Percentiles rank a stretch among this genome's conserved stretches.
Conservation (phyloP, 2,113 vertebrate genomes). For the Canis aureus region DNA sequence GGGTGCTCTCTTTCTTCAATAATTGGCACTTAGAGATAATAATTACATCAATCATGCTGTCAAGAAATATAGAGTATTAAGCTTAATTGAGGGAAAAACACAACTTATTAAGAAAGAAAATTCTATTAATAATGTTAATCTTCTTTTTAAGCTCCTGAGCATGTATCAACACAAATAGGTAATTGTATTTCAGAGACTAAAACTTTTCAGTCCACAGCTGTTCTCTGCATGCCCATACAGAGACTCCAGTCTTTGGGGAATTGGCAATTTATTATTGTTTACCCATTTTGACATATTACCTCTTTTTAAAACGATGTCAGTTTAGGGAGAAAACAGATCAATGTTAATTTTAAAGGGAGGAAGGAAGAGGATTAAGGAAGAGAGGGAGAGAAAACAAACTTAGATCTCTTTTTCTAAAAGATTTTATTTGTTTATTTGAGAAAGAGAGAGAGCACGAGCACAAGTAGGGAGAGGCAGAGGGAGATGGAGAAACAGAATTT, state of each 20-base stretch:
- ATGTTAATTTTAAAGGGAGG: background rate
- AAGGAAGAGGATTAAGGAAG: background rate
- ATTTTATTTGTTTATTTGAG: background rate
- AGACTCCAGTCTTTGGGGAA: background rate
- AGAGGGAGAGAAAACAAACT: background rate
- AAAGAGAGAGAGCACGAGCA: background rate
- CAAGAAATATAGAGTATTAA: constrained; percentile 66
- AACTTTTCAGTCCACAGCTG: background rate
- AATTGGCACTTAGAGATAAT: constrained; percentile 66
- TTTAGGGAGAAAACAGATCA: background rate
- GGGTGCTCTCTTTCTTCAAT: constrained; percentile 38
- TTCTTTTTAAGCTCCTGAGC: constrained; percentile 5
- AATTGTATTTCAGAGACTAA: background rate
- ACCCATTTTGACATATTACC: background rate
- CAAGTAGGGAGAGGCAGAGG: fast-evolving
- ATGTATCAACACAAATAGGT: constrained; percentile 39
- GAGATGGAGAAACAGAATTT: background rate
- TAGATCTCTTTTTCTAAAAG: background rate
- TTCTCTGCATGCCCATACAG: background rate
- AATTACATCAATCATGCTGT: constrained; percentile 72
- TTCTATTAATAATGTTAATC: constrained; percentile 59
- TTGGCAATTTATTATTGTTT: background rate
- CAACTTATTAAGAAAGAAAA: constrained; percentile 67
- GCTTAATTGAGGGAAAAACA: constrained; percentile 29
- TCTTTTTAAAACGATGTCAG: background rate